Conservation (phyloP, 2,797 vertebrate species). For the Gouania willdenowi region DNA sequence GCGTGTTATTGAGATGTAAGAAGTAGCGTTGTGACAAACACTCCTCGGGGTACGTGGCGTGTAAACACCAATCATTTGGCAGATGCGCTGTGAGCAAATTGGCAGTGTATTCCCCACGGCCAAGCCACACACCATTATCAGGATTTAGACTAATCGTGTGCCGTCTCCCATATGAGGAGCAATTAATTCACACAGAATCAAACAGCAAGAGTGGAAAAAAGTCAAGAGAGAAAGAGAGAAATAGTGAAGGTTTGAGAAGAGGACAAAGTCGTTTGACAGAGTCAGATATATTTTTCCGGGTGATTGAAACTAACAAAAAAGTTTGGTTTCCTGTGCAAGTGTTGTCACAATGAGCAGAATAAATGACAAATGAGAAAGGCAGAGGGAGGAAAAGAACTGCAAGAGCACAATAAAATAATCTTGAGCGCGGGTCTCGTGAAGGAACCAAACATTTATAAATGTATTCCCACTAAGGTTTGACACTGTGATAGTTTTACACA, state of each 20-base stretch:
- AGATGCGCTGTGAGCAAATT: conserved; percentile 79
- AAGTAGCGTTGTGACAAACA: conserved; percentile 75
- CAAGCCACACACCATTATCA: conserved; percentile 80
- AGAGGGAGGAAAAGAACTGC: background rate
- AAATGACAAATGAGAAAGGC: conserved; percentile 12
- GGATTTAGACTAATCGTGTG: conserved; percentile 83
- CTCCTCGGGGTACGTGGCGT: conserved; percentile 74
- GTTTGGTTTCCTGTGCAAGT: conserved; percentile 14
- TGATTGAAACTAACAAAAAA: background rate
- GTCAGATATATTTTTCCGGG: background rate
- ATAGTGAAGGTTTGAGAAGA: background rate
- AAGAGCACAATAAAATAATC: conserved; percentile 26
- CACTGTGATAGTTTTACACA: conserved; percentile 41
- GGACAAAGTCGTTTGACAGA: conserved; percentile 3
- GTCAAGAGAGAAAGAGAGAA: conserved; percentile 12
- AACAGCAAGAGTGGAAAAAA: conserved; percentile 48
- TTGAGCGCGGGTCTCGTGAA: conserved; percentile 26
- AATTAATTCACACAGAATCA: conserved; percentile 81
- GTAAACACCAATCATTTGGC: conserved; percentile 86
- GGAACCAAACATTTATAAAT: conserved; percentile 44
- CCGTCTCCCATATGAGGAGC: conserved; percentile 80
- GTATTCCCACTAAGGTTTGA: conserved; percentile 43
- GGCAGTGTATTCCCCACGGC: conserved; percentile 76
- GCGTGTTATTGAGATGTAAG: conserved; percentile 77
- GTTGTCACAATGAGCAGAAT: conserved; percentile 20